Conservation (phyloP, 2,888 invertebrate genomes). For the Xestoiulus laeticollis region DNA sequence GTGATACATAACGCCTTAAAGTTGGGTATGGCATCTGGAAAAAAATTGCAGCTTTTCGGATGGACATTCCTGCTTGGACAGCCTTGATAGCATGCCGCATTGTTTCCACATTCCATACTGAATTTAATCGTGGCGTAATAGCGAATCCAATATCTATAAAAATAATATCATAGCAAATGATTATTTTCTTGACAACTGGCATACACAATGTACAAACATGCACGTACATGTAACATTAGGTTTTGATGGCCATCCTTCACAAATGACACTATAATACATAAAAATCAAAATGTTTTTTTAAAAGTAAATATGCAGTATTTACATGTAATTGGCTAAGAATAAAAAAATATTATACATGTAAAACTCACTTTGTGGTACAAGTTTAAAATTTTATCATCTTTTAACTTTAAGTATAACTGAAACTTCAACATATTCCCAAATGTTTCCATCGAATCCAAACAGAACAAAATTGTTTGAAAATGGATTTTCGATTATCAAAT, state of each 20-base stretch:
- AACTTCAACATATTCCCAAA: too few relatives aligned
- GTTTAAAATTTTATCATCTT: too few relatives aligned
- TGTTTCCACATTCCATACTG: constrained; percentile 33
- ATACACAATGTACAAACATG: neutral
- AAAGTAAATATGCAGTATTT: neutral
- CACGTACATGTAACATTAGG: neutral
- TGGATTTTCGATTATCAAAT: too few relatives aligned
- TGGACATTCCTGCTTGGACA: constrained; percentile 42
- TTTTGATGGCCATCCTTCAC: neutral
- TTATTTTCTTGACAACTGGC: too few relatives aligned
- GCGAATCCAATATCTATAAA: constrained; percentile 44
- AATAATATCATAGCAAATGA: neutral
- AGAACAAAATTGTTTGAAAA: too few relatives aligned
- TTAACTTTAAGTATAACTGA: too few relatives aligned
- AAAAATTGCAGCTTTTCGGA: neutral
- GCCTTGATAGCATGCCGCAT: constrained; percentile 14
- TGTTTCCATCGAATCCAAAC: too few relatives aligned
- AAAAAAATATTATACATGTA: too few relatives aligned
- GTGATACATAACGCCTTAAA: constrained; percentile 38
- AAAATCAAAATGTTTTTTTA: neutral
- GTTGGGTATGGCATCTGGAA: constrained; percentile 44
- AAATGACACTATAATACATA: neutral
- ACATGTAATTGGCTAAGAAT: too few relatives aligned
- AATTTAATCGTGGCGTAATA: neutral
- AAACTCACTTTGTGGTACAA: too few relatives aligned